These are phyloP conservation scores for Aselliscus stoliczkanus DNA, from an alignment of 2,797 vertebrate species.

Conservation along the genomic window DNA sequence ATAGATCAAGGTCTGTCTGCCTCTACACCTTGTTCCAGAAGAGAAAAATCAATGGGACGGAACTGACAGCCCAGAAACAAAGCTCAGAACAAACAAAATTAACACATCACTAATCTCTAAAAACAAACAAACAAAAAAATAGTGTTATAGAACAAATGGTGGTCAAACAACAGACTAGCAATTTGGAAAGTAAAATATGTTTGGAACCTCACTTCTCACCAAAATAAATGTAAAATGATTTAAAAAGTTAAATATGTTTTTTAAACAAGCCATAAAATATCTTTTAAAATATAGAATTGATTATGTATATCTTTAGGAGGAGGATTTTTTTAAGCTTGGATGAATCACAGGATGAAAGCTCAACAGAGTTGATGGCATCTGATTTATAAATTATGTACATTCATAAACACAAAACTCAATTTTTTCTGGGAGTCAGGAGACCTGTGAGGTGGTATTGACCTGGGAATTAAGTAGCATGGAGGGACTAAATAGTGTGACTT, in stretches of 20 bases:
- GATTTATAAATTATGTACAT: not conserved
- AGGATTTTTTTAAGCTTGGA: not conserved
- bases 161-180: not conserved
- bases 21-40: not conserved
- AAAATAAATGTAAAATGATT: not conserved
- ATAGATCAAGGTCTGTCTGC: not conserved
- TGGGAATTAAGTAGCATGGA: not conserved
- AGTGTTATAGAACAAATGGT: not conserved
- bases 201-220: not conserved
- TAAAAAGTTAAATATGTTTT: not conserved
- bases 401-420: not conserved
- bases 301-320: not conserved
- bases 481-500: not conserved
- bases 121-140: not conserved
- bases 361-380: not conserved
- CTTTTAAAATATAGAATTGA: not conserved
- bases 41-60: not conserved
- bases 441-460: not conserved
- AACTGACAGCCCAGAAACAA: not conserved
- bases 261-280: not conserved
- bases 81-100: not conserved
- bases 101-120: not conserved
- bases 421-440: not conserved
- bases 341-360: not conserved
- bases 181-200: not conserved